Evolutionary conservation across 2,888 invertebrate genomes (phyloP).

Genomic region (Sinelater perroti): DNA sequence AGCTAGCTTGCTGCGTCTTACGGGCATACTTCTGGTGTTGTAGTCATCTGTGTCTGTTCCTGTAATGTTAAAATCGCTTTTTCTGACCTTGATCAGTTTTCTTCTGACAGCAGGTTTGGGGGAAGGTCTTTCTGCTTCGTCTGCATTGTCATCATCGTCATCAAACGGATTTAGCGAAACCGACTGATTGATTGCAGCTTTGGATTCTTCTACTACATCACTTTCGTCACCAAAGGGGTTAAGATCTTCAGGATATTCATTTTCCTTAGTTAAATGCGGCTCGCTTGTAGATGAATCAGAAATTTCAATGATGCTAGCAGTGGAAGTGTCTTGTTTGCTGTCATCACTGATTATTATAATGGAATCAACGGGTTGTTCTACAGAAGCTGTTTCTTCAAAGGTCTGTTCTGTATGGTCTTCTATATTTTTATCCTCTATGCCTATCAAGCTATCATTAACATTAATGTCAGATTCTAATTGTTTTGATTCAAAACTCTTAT

Average conservation of each 20-base stretch:
- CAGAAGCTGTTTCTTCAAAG: constrained; percentile 1
- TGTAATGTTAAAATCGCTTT: neutral
- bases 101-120: constrained; percentile 49
- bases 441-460: constrained; percentile 17
- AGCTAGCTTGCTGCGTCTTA: constrained; percentile 38
- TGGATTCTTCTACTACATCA: constrained; percentile 55
- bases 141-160: constrained; percentile 69
- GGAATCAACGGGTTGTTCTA: neutral
- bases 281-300: constrained; percentile 34
- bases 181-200: neutral
- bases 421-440: constrained; percentile 3
- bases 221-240: constrained; percentile 85
- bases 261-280: constrained; percentile 7
- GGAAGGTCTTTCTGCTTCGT: constrained; percentile 50
- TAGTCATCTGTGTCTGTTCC: too few relatives aligned
- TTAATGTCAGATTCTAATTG: constrained; percentile 14
- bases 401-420: constrained; percentile 16
- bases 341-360: constrained; percentile 12
- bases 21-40: too few relatives aligned
- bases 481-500: constrained; percentile 7
- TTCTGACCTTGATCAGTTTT: constrained; percentile 20
- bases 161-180: constrained; percentile 55
- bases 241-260: constrained; percentile 77
- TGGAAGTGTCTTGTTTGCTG: constrained; percentile 1
- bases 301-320: constrained; percentile 28